These are phyloP conservation scores for Pomatostomus ruficeps DNA, from an alignment of 2,113 vertebrate genomes.

Conservation along the genomic window DNA sequence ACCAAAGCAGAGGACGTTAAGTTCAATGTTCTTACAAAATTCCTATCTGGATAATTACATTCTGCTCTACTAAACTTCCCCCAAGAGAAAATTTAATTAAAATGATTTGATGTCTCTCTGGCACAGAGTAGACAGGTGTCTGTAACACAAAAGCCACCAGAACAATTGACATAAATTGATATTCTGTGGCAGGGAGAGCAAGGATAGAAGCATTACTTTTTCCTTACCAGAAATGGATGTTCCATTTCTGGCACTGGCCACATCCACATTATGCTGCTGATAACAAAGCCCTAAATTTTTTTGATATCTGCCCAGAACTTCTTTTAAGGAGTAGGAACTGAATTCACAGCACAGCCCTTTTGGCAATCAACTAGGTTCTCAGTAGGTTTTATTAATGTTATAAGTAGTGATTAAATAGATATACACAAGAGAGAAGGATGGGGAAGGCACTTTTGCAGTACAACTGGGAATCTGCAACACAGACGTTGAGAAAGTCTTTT, in stretches of 20 bases:
- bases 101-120: not conserved
- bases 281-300: not conserved
- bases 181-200: not conserved
- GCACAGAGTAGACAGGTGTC: slow-evolving; percentile 15
- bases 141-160: slow-evolving; percentile 21
- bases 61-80: not conserved
- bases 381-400: not conserved
- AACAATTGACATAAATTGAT: not conserved
- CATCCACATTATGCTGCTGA: not conserved
- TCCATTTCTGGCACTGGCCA: not conserved
- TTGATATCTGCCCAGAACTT: not conserved
- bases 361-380: not conserved
- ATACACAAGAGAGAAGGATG: not conserved
- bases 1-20: not conserved
- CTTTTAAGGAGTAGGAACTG: not conserved
- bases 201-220: not conserved
- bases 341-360: not conserved
- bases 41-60: slow-evolving; percentile 36
- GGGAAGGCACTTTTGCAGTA: not conserved
- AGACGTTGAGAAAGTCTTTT: not conserved
- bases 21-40: slow-evolving; percentile 21
- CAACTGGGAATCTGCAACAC: not conserved
- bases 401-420: not conserved
- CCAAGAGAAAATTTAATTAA: slow-evolving; percentile 51
- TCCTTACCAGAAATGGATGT: not conserved